These are phyloP conservation scores for Amiota minor DNA, from an alignment of 2,888 invertebrate genomes.

Conservation along the genomic window DNA sequence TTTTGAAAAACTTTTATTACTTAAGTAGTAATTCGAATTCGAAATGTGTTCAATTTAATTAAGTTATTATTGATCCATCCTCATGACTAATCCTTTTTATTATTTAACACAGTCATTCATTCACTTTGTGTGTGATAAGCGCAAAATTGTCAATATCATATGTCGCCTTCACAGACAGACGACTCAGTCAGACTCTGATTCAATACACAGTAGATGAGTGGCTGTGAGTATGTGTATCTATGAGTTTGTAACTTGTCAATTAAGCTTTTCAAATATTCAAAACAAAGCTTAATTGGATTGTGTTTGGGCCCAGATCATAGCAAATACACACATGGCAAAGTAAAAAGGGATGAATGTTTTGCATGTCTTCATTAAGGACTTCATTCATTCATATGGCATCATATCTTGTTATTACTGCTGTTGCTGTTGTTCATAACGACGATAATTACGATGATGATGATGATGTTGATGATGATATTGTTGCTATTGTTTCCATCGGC, in stretches of 20 bases:
- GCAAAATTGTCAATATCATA: constrained; percentile 34
- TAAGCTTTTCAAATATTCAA: constrained; percentile 45
- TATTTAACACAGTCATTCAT: neutral
- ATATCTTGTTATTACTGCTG: constrained; percentile 7
- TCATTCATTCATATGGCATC: constrained; percentile 9
- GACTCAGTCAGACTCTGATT: no score
- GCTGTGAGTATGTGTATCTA: constrained; percentile 34
- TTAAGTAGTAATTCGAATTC: no score
- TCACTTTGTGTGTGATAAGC: constrained; percentile 56
- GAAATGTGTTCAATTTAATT: no score
- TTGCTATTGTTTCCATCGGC: no score
- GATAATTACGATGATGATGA: no score
- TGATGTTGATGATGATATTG: no score
- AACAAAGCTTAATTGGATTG: constrained; percentile 31
- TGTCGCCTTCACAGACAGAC: neutral
- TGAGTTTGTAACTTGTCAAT: constrained; percentile 41
- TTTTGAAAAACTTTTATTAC: no score
- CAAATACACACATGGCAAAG: constrained; percentile 3
- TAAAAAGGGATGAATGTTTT: neutral
- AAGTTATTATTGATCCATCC: no score
- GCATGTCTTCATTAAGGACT: neutral
- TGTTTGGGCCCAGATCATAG: neutral
- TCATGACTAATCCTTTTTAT: no score
- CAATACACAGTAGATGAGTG: neutral
- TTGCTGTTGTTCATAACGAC: neutral